Evolutionary conservation across 2,113 vertebrate species (phyloP).

Genomic region (Neomonachus schauinslandi): DNA sequence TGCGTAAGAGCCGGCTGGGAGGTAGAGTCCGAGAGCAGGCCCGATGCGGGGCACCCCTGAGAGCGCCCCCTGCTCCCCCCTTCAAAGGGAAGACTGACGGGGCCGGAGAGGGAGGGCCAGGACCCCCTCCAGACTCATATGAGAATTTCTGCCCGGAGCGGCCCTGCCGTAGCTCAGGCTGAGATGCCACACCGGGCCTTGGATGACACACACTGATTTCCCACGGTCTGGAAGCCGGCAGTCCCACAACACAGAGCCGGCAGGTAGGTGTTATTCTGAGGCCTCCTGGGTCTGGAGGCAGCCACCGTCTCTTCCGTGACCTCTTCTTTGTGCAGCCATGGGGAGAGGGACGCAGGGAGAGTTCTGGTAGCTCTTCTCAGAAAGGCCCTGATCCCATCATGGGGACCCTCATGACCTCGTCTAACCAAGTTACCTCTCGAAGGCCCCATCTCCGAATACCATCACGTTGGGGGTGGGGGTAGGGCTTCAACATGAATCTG

Average conservation of each 20-base stretch:
- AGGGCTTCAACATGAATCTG: background rate
- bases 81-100: background rate
- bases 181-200: fast-evolving
- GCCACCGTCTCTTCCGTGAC: background rate
- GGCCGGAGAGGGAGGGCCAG: fast-evolving
- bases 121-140: background rate
- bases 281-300: background rate
- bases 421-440: background rate
- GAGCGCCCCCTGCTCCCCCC: background rate
- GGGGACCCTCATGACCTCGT: background rate
- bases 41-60: fast-evolving
- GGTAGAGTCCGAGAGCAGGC: background rate
- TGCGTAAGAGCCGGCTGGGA: background rate
- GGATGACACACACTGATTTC: fast-evolving
- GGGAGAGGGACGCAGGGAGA: background rate
- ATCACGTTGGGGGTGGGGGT: background rate
- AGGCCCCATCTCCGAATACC: background rate
- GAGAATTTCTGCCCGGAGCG: background rate
- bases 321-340: background rate
- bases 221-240: background rate
- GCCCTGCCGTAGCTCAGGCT: background rate
- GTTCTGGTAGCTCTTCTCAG: background rate
- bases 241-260: background rate
- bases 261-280: background rate
- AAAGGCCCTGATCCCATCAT: background rate